A percentile compares a stretch with the other conserved stretches of the same genome.
Conservation (phyloP, 2,797 vertebrate genomes). For the Rhadinocentrus ornatus region DNA sequence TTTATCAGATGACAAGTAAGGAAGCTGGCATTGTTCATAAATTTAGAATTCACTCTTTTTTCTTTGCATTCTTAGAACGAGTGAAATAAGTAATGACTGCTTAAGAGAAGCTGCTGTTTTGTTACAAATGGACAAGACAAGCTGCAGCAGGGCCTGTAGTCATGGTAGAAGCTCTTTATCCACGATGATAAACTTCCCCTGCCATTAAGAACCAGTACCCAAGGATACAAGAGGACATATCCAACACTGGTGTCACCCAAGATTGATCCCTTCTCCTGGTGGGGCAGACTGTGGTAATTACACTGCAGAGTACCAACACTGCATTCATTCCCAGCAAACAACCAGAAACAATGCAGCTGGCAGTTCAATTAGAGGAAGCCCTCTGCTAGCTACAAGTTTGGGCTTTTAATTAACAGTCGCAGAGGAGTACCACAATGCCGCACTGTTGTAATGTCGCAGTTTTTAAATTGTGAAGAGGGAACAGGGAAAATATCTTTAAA, state of each 20-base stretch:
- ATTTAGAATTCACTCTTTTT: constrained; percentile 54
- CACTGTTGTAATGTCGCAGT: not conserved
- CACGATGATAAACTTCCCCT: constrained; percentile 61
- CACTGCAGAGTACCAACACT: constrained; percentile 52
- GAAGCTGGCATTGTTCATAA: constrained; percentile 52
- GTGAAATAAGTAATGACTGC: constrained; percentile 52
- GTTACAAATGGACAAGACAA: constrained; percentile 52
- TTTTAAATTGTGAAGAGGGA: constrained; percentile 26
- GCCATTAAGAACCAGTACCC: constrained; percentile 53
- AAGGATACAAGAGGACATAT: constrained; percentile 54
- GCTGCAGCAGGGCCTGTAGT: constrained; percentile 41
- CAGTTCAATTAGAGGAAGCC: constrained; percentile 66
- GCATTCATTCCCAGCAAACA: constrained; percentile 63
- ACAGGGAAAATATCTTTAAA: constrained; percentile 14
- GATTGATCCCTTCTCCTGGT: constrained; percentile 67
- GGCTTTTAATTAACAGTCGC: constrained; percentile 57
- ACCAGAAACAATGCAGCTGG: constrained; percentile 59
- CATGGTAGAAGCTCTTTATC: constrained; percentile 54
- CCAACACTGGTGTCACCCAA: constrained; percentile 52
- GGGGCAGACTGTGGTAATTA: constrained; percentile 69
- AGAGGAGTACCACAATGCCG: constrained; percentile 21
- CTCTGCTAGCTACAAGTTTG: constrained; percentile 58
- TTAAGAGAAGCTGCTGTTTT: constrained; percentile 50
- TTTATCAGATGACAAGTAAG: constrained; percentile 59
- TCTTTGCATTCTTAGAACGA: constrained; percentile 51